Evolutionary conservation across 2,113 vertebrate species (phyloP), one percentile per base, ranked within the genome.

Genomic region (Nannospalax galili): DNA sequence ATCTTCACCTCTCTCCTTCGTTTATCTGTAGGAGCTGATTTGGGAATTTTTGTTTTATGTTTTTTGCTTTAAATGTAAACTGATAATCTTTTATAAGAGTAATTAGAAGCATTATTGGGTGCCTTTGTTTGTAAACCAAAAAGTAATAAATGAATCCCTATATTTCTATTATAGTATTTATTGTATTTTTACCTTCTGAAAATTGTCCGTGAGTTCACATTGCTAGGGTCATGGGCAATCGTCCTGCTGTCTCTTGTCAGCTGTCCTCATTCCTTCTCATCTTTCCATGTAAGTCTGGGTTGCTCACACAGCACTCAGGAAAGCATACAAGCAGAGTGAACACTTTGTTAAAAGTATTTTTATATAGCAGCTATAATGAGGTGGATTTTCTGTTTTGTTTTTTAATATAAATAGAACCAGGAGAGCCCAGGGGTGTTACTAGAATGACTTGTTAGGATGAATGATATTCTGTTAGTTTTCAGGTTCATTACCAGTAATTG

Each of bases 121-220:
- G 99, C 99, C 99, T 99, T 99, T 99, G 98, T 98, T 99, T 99
- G 99, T 99, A 99, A 99, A 99, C 99, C 98, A 98, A 99, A 99
- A 99, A 98, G 98, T 98, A 98, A 98, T 98, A 98, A 98, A 98
- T 93, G 95, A 98, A 98, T 97, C 97, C 97, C 98, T 98, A 91
- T 96, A 98, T 98, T 96, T 96, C 73, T 96, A 94, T 97, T 96
- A 56, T 40, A 84, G 95, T 97, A 94, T 97, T 97, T 96, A 62
- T 96, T 98, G 95, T 91, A 93, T 97, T 97, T 97, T 96, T 96
- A 93, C 92, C 52, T 80, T 35, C 40, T 95, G 64, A 58, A 88
- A 95, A 89, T 80, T 86, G 73, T 79, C 42, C 37, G 10, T 95
- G 48, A 91, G 79, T 73, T 80, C 62, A 80, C 69, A 28, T 95